A percentile compares a stretch with the other conserved stretches of the same genome.
phyloP scores from a whole-genome alignment of 2,797 vertebrate species.

The Crocodylus rhombifer region DNA sequence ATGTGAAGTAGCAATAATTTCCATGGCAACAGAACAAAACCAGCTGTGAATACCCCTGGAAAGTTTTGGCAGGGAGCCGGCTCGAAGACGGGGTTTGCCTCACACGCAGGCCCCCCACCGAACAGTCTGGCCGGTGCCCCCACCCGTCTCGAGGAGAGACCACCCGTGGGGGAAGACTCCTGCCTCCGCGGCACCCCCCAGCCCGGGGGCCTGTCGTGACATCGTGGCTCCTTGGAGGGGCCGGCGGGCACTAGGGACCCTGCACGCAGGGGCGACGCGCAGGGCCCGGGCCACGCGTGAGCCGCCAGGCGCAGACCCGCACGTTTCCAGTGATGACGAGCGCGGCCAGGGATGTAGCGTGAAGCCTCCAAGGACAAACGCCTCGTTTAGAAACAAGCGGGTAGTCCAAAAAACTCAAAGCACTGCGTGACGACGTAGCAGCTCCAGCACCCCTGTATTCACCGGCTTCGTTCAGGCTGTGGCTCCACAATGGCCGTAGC shows the following conservation, averaged over 20 bases:
- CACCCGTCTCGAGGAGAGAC: neutral
- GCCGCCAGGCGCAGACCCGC: neutral
- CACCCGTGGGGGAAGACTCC: too few relatives aligned
- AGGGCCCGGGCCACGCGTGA: too few relatives aligned
- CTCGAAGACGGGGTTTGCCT: fast-evolving
- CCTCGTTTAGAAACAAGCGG: neutral
- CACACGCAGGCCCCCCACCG: neutral
- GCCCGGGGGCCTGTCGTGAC: neutral
- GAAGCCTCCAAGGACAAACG: neutral
- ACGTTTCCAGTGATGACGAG: neutral
- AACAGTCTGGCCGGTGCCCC: neutral
- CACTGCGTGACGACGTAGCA: neutral
- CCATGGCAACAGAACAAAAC: neutral
- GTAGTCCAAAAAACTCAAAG: too few relatives aligned
- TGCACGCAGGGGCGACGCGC: neutral
- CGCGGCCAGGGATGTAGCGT: fast-evolving
- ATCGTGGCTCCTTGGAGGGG: neutral
- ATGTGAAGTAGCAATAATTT: neutral
- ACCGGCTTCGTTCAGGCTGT: neutral
- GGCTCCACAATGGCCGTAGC: too few relatives aligned
- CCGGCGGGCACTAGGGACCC: neutral
- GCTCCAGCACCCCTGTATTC: neutral
- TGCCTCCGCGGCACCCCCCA: neutral
- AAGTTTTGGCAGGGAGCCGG: neutral
- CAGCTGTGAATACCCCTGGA: neutral